Conservation (phyloP, 2,888 invertebrate species). For the Parnassius glacialis region DNA sequence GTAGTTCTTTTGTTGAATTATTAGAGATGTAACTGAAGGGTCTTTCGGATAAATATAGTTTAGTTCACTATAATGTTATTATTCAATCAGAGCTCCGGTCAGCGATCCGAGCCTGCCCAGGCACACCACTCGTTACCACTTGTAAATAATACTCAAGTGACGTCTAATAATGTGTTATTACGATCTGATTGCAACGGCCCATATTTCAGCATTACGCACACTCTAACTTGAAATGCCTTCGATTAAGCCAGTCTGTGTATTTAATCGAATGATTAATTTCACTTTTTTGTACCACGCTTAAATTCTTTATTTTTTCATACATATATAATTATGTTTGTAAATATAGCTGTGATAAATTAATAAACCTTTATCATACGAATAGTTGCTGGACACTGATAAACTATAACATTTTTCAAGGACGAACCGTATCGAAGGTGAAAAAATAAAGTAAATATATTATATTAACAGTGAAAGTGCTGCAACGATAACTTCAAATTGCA, state of each 20-base stretch:
- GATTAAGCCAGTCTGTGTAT: conserved; percentile 1
- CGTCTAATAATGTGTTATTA: conserved; percentile 24
- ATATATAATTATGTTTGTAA: background rate
- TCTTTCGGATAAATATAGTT: conserved; percentile 52
- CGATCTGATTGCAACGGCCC: conserved; percentile 22
- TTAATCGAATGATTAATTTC: background rate
- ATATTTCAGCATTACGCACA: conserved; percentile 24
- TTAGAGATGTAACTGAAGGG: conserved; percentile 17
- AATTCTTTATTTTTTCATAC: background rate
- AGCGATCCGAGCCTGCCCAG: conserved; percentile 45
- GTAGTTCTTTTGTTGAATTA: background rate
- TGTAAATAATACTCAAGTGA: conserved; percentile 47
- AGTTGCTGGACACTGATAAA: conserved; percentile 1
- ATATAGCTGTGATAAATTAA: background rate
- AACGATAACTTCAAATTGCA: conserved; percentile 14
- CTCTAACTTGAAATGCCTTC: background rate
- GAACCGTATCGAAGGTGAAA: conserved; percentile 22
- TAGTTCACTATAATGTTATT: conserved; percentile 44
- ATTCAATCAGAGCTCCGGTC: conserved; percentile 61
- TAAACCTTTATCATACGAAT: conserved; percentile 2
- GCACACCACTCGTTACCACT: conserved; percentile 44
- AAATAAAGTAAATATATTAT: background rate
- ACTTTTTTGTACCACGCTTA: background rate
- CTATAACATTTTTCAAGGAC: conserved; percentile 17
- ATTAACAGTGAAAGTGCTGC: conserved; percentile 20